phyloP scores from a whole-genome alignment of 2,797 vertebrate genomes.

The Chaetophractus vellerosus region DNA sequence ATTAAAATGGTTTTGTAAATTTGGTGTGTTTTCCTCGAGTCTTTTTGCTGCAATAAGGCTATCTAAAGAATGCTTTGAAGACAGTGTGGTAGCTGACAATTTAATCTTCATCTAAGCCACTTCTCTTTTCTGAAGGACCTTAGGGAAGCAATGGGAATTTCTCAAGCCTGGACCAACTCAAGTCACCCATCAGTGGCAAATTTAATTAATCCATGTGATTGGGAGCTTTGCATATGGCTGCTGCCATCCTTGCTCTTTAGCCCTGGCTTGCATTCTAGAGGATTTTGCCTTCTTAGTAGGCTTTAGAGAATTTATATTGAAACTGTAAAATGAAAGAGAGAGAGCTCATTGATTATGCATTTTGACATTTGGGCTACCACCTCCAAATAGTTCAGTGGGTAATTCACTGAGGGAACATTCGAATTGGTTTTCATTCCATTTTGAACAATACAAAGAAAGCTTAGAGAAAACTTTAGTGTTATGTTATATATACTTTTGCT shows the following conservation, averaged over 20 bases:
- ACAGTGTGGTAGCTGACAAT: conserved; percentile 14
- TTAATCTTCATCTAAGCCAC: conserved; percentile 45
- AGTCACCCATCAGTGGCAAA: conserved; percentile 25
- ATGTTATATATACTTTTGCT: conserved; percentile 9
- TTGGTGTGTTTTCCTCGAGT: conserved; percentile 64
- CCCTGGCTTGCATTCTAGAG: conserved; percentile 11
- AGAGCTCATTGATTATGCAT: conserved; percentile 28
- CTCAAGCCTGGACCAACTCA: neutral
- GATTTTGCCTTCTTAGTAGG: conserved; percentile 21
- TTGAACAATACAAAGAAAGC: conserved; percentile 43
- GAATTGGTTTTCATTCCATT: conserved; percentile 57
- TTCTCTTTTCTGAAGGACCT: conserved; percentile 7
- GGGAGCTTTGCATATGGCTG: conserved; percentile 12
- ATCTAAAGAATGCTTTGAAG: neutral
- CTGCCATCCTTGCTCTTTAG: neutral
- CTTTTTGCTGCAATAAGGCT: conserved; percentile 53
- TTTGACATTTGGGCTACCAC: conserved; percentile 44
- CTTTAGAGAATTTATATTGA: conserved; percentile 34
- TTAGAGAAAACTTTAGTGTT: conserved; percentile 56
- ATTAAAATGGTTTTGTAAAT: conserved; percentile 74
- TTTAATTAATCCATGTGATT: conserved; percentile 53
- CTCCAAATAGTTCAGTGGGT: conserved; percentile 25
- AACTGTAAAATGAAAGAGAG: conserved; percentile 59
- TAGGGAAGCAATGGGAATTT: conserved; percentile 20
- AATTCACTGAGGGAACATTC: conserved; percentile 49